A percentile compares a stretch with the other conserved stretches of the same genome.
Conservation (phyloP, 2,888 invertebrate species). For the Lycia hirtaria region DNA sequence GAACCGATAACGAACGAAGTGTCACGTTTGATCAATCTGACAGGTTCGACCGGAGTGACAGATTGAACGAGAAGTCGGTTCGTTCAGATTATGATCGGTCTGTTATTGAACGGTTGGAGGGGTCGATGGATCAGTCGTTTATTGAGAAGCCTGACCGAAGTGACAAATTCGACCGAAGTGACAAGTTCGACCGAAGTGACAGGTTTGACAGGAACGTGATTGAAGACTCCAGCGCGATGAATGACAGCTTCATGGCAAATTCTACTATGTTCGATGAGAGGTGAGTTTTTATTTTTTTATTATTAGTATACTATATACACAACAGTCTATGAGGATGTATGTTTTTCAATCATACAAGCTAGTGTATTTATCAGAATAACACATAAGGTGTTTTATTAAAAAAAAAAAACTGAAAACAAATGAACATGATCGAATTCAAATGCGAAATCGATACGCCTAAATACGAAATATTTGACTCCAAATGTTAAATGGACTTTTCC, state of each 20-base stretch:
- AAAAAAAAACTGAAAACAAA: too few species aligned
- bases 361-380: too few species aligned
- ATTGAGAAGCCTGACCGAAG: conserved; percentile 21
- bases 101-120: conserved; percentile 9
- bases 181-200: conserved; percentile 32
- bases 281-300: conserved; percentile 51
- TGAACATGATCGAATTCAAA: too few species aligned
- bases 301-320: too few species aligned
- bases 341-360: too few species aligned
- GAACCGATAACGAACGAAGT: conserved; percentile 25
- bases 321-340: too few species aligned
- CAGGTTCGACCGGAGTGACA: conserved; percentile 2
- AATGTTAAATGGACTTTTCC: too few species aligned
- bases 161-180: conserved; percentile 23
- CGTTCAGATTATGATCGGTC: conserved; percentile 9
- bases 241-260: conserved; percentile 63
- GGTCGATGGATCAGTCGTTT: conserved; percentile 12
- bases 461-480: too few species aligned
- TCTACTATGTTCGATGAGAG: conserved; percentile 74
- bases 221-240: conserved; percentile 61
- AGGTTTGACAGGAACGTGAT: conserved; percentile 43
- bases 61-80: neutral
- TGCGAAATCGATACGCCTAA: too few species aligned
- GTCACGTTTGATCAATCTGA: conserved; percentile 14
- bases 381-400: too few species aligned